Evolutionary conservation across 2,888 invertebrate genomes (phyloP), one percentile per base, ranked within the genome.

Genomic region (Melanostoma scalare): DNA sequence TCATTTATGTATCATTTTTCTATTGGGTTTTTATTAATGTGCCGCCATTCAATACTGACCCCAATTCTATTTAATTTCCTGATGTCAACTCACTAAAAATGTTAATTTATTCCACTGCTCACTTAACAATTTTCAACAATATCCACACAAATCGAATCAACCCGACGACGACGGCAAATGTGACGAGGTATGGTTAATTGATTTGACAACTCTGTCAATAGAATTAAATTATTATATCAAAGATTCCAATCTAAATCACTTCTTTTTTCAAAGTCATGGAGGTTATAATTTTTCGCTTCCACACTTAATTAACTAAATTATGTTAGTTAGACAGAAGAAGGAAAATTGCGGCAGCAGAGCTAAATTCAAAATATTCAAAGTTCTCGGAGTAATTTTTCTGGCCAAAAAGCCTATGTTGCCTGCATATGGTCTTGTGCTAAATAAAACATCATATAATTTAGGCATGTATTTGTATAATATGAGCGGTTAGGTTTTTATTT

Each of bases 41-140:
- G 33, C 40, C 63, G 52, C 48, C 56, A 69, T 65, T 69, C 30
- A 35, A 48, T 36, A 31, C 55, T 38, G 63, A 56, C 50, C 65
- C 40, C 60, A 38, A 40, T 50, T 46, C 61, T 56, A 56, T 46
- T 44, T 42, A 55, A 78, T 74, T 78, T 65, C 63, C 65, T 20
- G 82, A 58, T 76, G 76, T 72, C 76, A 63, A 63, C 68, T 44
- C 53, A 69, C 71, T 84, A 74, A 69, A 84, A 78, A 84, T 84
- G 78, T 55, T 69, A 74, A 84, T 84, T 74, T 78, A 84, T 78
- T 74, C 69, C 9, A 33, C 52, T 44, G 53, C 69, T 82, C 78
- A 58, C 69, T 78, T 60, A 68, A 78, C 78, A 78, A 78, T 78
- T 79, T 79, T 46, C 69, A 53, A 58, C 68, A 73, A 69, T 69